Percentiles rank a stretch among this genome's conserved stretches.
Conservation (phyloP, 2,797 vertebrate species). For the Acanthornis magna region DNA sequence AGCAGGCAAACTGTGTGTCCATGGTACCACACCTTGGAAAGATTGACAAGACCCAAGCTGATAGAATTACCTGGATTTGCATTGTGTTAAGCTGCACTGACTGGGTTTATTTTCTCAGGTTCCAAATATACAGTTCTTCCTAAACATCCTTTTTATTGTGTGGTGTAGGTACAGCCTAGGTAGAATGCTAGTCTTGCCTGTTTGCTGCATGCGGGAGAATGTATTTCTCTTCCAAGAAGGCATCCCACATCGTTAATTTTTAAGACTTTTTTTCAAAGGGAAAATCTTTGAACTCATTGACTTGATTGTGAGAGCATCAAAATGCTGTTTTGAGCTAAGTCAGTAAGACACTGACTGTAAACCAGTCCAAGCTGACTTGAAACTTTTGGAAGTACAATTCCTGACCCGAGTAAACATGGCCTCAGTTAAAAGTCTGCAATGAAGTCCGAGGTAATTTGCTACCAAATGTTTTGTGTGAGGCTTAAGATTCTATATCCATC, state of each 20-base stretch:
- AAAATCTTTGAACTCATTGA: neutral
- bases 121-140: neutral
- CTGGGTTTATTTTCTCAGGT: neutral
- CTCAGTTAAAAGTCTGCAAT: neutral
- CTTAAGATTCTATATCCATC: neutral
- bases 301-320: neutral
- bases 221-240: neutral
- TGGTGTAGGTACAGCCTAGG: neutral
- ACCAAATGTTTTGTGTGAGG: neutral
- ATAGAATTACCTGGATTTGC: neutral
- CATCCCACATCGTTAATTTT: neutral
- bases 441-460: neutral
- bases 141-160: neutral
- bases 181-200: neutral
- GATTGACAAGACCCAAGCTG: neutral
- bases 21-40: neutral
- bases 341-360: neutral
- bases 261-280: neutral
- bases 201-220: neutral
- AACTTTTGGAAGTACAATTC: neutral
- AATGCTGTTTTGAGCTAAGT: neutral
- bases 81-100: neutral
- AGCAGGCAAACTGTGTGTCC: neutral
- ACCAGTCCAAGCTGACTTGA: neutral
- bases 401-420: neutral